These are phyloP conservation scores for Parauchenoglanis ngamensis DNA, from an alignment of 2,797 vertebrate species.

Conservation along the genomic window DNA sequence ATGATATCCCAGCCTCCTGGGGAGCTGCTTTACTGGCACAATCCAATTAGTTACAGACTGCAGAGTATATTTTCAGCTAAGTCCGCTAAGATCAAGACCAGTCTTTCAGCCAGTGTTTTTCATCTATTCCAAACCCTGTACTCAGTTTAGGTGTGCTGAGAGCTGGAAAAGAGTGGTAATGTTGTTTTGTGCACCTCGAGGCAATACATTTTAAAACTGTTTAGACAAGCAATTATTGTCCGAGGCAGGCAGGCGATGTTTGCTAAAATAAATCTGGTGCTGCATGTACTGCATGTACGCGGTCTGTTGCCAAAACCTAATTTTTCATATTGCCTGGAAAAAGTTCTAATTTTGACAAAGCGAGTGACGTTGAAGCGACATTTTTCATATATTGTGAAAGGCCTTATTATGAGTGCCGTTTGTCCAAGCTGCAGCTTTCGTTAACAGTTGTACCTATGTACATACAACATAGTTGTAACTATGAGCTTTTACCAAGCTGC, in stretches of 20 bases:
- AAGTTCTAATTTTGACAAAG: not conserved
- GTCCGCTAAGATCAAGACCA: not conserved
- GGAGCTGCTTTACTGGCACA: not conserved
- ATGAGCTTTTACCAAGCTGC: not conserved
- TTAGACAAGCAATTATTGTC: slow-evolving; percentile 6
- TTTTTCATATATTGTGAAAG: not conserved
- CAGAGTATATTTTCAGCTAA: not conserved
- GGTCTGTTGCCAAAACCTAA: not conserved
- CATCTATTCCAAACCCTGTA: not conserved
- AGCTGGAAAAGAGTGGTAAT: not conserved
- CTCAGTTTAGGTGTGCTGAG: not conserved
- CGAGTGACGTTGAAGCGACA: not conserved
- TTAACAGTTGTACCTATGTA: not conserved
- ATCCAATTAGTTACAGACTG: not conserved
- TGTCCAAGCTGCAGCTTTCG: not conserved
- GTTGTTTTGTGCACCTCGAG: not conserved
- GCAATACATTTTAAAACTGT: not conserved
- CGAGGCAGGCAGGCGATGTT: not conserved
- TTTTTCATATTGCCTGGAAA: not conserved
- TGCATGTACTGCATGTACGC: not conserved
- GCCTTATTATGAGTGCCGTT: not conserved
- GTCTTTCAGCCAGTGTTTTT: not conserved
- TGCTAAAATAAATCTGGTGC: not conserved
- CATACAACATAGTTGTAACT: too few species aligned
- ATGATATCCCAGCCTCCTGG: slow-evolving; percentile 2